Base-by-base conservation (phyloP, 2,888 invertebrate species). In the Adelphocoris suturalis region DNA sequence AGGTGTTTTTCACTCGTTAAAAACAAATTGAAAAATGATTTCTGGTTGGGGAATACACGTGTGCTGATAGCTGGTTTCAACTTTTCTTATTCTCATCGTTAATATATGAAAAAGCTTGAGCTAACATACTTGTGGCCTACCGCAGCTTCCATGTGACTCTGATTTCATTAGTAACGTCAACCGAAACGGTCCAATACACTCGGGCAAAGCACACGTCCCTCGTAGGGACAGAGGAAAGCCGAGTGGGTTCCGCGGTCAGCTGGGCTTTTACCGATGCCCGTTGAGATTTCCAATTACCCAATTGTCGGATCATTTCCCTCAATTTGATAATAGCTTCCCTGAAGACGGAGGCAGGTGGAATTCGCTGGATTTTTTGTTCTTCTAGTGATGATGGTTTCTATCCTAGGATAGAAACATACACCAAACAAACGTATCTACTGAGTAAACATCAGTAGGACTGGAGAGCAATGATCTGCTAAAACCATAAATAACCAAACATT, bases 81-180 rank as follows among this genome's bases (percentile, higher is more conserved):
- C 7, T 7, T 37, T 37, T 37, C 37, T 37, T 37, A 37, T 37
- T 37, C 37, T 37, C 37, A 37, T 4, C 37, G 37, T 37, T 37
- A 37, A 7, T 37, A 7, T 4, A 37, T 7, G 37, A 37, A 37
- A 37, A 37, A 37, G 37, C 37, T 37, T 37, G 68, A 23, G 68
- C 23, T 68, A 68, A 68, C 68, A 68, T 68, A 68, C 23, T 68
- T 68, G 68, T 68, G 68, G 68, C 4, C 68, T 68, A 68, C 68
- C 68, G 68, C 68, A 68, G 19, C 13, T 23, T 23, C 37, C 37
- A 37, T 7, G 23, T 5, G 23, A 13, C 23, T 27, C 68, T 68
- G 68, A 23, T 68, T 68, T 68, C 68, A 68, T 68, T 68, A 68
- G 68, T 12, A 23, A 23, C 23, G 23, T 68, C 68, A 68, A 27